Base-by-base conservation (phyloP, 2,113 vertebrate species). In the Sula dactylatra region DNA sequence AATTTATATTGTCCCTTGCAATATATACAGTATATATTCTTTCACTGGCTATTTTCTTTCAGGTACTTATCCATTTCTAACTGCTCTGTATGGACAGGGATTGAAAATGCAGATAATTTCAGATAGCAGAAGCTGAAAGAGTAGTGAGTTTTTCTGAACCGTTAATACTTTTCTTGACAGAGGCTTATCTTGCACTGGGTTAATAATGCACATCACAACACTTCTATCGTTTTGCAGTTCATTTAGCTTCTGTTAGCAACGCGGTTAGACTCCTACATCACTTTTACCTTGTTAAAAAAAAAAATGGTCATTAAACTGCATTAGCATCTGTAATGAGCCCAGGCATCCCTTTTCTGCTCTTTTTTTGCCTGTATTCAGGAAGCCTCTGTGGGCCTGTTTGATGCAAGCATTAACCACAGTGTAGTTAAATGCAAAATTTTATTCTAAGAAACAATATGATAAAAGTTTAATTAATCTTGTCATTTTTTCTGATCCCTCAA, bases 271-370 rank as follows among this genome's bases (percentile, higher is more conserved):
- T 87, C 78, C 80, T 72, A 34, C 70, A 66, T 82, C 1, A 19
- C 84, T 93, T 91, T 38, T 91, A 89, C 78, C 84, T 70, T 76
- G 61, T 86, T 92, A 50, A 27, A 83, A 86, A 85, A 71, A 88
- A 38, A 50, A 64, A 61, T 36, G 50, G 31, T 84, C 81, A 77
- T 97, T 93, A 91, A 77, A n/a, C 55, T 88, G 36, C 21, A 58
- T 87, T 93, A 93, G 38, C 78, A 74, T 87, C 71, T 80, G 29
- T 82, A 94, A 93, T 49, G 47, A 94, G 62, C 50, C 64, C 86
- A 55, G 65, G 17, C 71, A 86, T 80, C 32, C 26, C 24, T 61
- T 38, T 82, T 42, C 61, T 93, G 77, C 66, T 67, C 38, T 69
- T 42, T 50, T 29, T 50, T 29, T 90, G 32, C 17, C 78, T 82